A percentile compares a stretch with the other conserved stretches of the same genome.
Conservation (phyloP, 2,797 vertebrate species). For the Chelmon rostratus region DNA sequence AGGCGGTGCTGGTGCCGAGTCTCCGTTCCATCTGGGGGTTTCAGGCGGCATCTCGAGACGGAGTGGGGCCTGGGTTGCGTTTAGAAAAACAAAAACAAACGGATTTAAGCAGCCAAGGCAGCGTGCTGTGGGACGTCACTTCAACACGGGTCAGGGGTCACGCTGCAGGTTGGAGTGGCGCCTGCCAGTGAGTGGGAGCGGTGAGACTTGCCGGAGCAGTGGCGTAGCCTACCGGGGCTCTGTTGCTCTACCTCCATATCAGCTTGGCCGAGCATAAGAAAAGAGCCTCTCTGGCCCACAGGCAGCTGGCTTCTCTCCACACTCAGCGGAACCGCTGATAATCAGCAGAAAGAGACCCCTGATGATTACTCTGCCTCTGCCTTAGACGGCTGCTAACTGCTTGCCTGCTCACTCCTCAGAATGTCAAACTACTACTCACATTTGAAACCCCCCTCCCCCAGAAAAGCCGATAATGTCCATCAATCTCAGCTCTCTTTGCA, state of each 20-base stretch:
- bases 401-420: conserved; percentile 64
- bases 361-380: conserved; percentile 78
- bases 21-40: conserved; percentile 54
- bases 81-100: conserved; percentile 24
- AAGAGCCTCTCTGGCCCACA: conserved; percentile 70
- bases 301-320: conserved; percentile 79
- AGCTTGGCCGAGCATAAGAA: conserved; percentile 77
- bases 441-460: conserved; percentile 35
- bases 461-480: conserved; percentile 67
- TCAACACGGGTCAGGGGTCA: conserved; percentile 62
- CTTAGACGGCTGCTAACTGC: conserved; percentile 71
- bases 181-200: conserved; percentile 63
- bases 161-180: conserved; percentile 64
- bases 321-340: conserved; percentile 75
- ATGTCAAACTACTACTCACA: conserved; percentile 65
- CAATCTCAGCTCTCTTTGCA: conserved; percentile 74
- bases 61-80: conserved; percentile 35
- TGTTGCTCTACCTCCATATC: conserved; percentile 69
- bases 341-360: conserved; percentile 81
- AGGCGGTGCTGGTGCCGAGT: conserved; percentile 35
- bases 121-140: conserved; percentile 42
- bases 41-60: conserved; percentile 48
- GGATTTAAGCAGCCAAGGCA: conserved; percentile 40
- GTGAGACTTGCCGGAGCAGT: conserved; percentile 43
- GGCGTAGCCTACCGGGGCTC: conserved; percentile 51